Percentiles rank a stretch among this genome's conserved stretches.
phyloP scores from a whole-genome alignment of 1,140 invertebrate species.

The Drosophila virilis region DNA sequence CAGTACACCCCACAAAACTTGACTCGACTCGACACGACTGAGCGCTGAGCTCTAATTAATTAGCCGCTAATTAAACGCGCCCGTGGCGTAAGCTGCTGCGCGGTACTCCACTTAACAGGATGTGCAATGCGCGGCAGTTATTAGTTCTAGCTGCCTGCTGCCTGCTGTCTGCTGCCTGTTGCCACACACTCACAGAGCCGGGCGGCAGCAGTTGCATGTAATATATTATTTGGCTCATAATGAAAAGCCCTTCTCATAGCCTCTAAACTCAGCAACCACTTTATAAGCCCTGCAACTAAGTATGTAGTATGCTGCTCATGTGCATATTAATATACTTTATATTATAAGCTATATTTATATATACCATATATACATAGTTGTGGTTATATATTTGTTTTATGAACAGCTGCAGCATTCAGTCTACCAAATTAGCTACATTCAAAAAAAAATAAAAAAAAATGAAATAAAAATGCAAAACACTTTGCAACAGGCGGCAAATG shows the following conservation, averaged over 20 bases:
- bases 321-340: background rate
- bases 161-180: background rate
- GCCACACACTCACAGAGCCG: background rate
- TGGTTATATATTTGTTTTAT: background rate
- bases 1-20: background rate
- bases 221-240: constrained; percentile 22
- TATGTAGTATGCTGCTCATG: background rate
- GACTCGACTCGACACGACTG: constrained; percentile 49
- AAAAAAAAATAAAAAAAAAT: background rate
- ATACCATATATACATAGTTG: background rate
- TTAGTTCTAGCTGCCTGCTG: background rate
- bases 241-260: background rate
- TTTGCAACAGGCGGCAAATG: constrained; percentile 33
- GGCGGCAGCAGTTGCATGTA: constrained; percentile 10
- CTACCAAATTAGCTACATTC: background rate
- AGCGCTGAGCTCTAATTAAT: constrained; percentile 66
- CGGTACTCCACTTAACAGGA: constrained; percentile 58
- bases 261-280: background rate
- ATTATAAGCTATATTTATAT: background rate
- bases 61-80: constrained; percentile 78
- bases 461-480: background rate
- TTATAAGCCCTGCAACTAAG: background rate
- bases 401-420: background rate
- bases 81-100: constrained; percentile 39
- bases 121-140: constrained; percentile 31